Conservation (phyloP, 2,888 invertebrate genomes). For the Diaperis boleti region DNA sequence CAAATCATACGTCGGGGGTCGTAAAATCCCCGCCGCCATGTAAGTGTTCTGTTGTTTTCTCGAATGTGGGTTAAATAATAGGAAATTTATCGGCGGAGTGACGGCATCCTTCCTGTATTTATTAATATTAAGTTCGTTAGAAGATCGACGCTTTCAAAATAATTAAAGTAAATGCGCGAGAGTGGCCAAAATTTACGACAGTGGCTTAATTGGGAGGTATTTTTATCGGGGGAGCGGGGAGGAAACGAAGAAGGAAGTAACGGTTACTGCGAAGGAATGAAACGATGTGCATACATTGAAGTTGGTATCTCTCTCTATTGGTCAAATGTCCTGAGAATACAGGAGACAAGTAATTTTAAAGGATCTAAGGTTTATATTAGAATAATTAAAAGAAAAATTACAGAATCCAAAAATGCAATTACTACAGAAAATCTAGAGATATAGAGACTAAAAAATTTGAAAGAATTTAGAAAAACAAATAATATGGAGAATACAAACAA, state of each 20-base stretch:
- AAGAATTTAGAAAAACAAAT: too few species aligned
- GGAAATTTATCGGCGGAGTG: constrained; percentile 5
- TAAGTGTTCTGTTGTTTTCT: constrained; percentile 14
- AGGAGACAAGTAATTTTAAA: too few species aligned
- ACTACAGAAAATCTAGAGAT: too few species aligned
- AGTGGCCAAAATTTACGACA: constrained; percentile 9
- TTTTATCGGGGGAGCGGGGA: constrained; percentile 3
- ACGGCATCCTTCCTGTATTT: constrained; percentile 21
- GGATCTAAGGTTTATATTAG: too few species aligned
- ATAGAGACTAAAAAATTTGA: too few species aligned
- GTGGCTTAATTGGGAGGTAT: constrained; percentile 1
- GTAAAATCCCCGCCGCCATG: constrained; percentile 35
- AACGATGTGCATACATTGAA: too few species aligned
- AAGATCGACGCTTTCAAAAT: constrained; percentile 3
- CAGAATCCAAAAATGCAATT: too few species aligned
- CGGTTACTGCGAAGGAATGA: background rate
- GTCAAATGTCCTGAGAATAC: too few species aligned
- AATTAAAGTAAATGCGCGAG: constrained; percentile 10
- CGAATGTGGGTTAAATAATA: constrained; percentile 26
- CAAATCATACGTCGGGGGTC: constrained; percentile 25
- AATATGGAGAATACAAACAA: too few species aligned
- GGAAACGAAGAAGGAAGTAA: too few species aligned
- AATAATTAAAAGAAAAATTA: too few species aligned
- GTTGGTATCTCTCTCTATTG: too few species aligned
- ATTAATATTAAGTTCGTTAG: constrained; percentile 19